Base-by-base conservation (phyloP, 2,113 vertebrate genomes). In the Poeciliopsis occidentalis region DNA sequence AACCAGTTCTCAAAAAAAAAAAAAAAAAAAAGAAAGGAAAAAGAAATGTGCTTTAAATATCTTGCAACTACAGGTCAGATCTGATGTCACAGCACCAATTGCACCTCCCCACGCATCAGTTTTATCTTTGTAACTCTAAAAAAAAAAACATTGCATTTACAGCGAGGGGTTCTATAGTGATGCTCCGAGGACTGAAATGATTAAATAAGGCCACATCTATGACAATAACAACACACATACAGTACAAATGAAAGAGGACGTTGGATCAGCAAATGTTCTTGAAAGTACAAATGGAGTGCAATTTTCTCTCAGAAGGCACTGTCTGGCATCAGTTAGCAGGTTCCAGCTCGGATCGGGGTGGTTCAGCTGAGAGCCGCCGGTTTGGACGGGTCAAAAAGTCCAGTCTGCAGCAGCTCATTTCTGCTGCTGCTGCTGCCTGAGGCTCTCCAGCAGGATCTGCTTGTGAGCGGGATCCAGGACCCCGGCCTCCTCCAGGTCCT, bases 401-500 rank as follows among this genome's bases (percentile, higher is more conserved):
- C 44, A 47, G 5, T 57, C 24, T n/a, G 54, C 78, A 61, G 37
- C 30, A 63, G 78, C 80, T 90, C 75, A 91, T 82, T 94, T 93
- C 64, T 88, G 88, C 64, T 87, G 83, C 71, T 81, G 86, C 73
- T 94, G 96, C 69, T 96, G 95, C 90, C 95, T 95, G 70, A 99
- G 92, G 69, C 95, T 97, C 81, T 97, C 96, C 93, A 99, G 92
- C 63, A 99, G 94, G 26, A 97, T 87, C 7, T 87, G 93, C 79
- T 98, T 97, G 93, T 99, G 97, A 73, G 87, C n/a, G 0, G 96
- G 91, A 67, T 99, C 97, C 31, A 94, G 90, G 68, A 98, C 95
- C 0, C 97, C 97, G 0, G 96, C 96, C 90, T 99, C 97, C 86
- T 99, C 97, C 85, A 99, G 89, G 90, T 99, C 97, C 78, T 98